phyloP scores from a whole-genome alignment of 2,113 vertebrate genomes.

The Calidris pugnax region DNA sequence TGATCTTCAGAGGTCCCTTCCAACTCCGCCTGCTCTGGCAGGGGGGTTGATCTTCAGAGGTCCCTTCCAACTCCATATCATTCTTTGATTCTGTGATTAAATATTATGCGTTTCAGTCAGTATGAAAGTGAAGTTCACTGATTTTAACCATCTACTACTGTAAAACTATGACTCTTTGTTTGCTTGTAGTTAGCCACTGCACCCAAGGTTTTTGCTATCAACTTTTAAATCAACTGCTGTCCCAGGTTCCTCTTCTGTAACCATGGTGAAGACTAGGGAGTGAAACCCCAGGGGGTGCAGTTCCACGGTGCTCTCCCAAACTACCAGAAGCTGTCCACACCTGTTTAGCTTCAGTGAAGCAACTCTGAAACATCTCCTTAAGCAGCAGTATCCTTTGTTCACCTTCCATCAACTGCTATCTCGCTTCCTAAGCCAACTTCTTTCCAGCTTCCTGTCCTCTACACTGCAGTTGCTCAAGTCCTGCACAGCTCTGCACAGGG shows the following conservation, averaged over 20 bases:
- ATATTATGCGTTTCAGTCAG: background rate
- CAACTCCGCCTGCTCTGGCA: no score
- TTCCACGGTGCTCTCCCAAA: background rate
- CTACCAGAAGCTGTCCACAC: background rate
- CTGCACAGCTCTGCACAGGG: accelerated
- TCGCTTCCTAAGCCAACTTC: background rate
- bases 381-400: background rate
- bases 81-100: background rate
- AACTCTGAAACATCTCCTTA: background rate
- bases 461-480: no score
- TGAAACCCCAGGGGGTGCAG: background rate
- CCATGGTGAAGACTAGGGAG: background rate
- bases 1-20: no score
- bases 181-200: background rate
- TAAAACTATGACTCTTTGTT: background rate
- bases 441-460: background rate
- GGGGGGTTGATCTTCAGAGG: no score
- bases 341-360: background rate
- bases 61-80: no score
- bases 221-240: background rate
- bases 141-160: background rate
- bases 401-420: background rate
- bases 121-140: background rate
- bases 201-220: background rate
- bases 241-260: background rate